Percentiles rank a stretch among this genome's conserved stretches.
These are phyloP conservation scores for cattle (Bos taurus) DNA, from an alignment of 2,113 vertebrate species.

Conservation along the genomic window DNA sequence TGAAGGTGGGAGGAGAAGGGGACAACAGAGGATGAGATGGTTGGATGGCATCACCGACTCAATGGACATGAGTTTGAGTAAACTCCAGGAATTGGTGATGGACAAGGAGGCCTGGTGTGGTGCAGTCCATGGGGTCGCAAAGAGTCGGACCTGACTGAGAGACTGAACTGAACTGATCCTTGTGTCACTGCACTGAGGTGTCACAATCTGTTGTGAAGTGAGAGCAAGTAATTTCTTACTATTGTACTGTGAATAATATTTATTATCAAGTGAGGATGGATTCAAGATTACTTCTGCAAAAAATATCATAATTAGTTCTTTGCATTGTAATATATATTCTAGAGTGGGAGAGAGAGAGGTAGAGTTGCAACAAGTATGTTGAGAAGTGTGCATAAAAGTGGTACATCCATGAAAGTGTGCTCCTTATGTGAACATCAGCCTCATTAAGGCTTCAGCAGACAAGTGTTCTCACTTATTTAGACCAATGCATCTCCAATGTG, in stretches of 20 bases:
- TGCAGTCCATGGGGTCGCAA: neutral
- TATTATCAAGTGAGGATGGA: neutral
- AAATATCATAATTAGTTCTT: neutral
- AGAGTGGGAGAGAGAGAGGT: neutral
- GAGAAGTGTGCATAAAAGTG: neutral
- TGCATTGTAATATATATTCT: neutral
- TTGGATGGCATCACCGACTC: accelerated
- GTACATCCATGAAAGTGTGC: neutral
- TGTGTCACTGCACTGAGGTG: neutral
- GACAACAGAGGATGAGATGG: neutral
- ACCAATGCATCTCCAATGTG: neutral
- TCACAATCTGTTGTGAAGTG: neutral
- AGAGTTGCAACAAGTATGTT: neutral
- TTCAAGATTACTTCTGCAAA: neutral
- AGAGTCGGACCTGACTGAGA: neutral
- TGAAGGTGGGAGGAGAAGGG: neutral
- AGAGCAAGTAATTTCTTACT: neutral
- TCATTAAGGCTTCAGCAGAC: neutral
- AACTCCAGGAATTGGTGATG: neutral
- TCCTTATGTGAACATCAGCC: neutral
- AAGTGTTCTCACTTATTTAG: neutral
- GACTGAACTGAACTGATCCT: neutral
- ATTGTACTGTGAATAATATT: neutral
- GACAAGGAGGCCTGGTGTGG: neutral
- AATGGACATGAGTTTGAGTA: neutral